These are phyloP conservation scores for Cybosia mesomella DNA, from an alignment of 2,888 invertebrate species.

Conservation along the genomic window DNA sequence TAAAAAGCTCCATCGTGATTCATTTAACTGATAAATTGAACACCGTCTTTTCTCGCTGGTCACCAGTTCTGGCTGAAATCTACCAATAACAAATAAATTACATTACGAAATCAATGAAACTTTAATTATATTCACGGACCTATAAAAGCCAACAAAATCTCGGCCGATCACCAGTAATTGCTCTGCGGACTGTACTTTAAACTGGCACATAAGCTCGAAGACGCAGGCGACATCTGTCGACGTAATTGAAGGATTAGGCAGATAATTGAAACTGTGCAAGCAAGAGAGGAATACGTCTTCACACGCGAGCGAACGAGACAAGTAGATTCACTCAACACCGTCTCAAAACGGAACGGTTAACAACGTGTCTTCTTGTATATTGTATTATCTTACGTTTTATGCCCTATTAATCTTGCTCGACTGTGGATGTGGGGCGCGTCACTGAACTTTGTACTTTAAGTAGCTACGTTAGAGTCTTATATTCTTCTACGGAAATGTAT, in stretches of 20 bases:
- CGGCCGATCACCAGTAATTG: conserved; percentile 78
- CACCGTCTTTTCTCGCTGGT: conserved; percentile 24
- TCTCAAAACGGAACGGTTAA: conserved; percentile 86
- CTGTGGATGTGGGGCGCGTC: conserved; percentile 58
- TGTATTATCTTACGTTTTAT: conserved; percentile 87
- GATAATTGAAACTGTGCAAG: conserved; percentile 89
- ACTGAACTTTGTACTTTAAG: conserved; percentile 60
- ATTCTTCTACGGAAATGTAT: conserved; percentile 49
- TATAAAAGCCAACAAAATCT: conserved; percentile 65
- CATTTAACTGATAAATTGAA: conserved; percentile 48
- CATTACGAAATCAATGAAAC: conserved; percentile 59
- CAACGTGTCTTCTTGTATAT: conserved; percentile 90
- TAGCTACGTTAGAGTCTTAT: conserved; percentile 55
- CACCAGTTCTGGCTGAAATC: conserved; percentile 31
- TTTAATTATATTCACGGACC: conserved; percentile 64
- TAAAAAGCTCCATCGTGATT: conserved; percentile 29
- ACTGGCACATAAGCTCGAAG: conserved; percentile 85
- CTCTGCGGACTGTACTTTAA: conserved; percentile 84
- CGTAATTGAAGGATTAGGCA: conserved; percentile 90
- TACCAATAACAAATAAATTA: conserved; percentile 51
- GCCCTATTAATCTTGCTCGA: conserved; percentile 85
- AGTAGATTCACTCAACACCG: conserved; percentile 67
- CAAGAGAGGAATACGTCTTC: conserved; percentile 60
- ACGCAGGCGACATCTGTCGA: conserved; percentile 87
- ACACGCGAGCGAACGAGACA: conserved; percentile 68